Evolutionary conservation across 2,888 invertebrate genomes (phyloP), one percentile per base, ranked within the genome.

Genomic region (Hyposoter didymator): DNA sequence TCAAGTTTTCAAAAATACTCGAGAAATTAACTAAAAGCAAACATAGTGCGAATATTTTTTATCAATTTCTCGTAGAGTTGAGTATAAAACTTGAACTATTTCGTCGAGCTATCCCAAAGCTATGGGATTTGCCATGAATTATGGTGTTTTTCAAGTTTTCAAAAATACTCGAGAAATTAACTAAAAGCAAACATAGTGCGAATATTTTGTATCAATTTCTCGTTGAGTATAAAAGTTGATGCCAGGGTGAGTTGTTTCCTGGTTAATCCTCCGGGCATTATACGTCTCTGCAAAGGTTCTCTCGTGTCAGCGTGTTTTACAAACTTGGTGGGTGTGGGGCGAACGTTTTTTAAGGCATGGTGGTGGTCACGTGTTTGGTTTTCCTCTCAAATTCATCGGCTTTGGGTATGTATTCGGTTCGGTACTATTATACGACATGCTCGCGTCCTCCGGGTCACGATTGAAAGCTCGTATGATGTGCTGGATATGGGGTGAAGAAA

Each of bases 341-440:
- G 49, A 67, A 28, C 74, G 49, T 62, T 64, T 74, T 73, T 52
- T 19, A 12, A 45, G 66, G 66, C 28, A 72, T 59, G 78, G 55
- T 69, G 80, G 72, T 22, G 82, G 79, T 78, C 74, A 82, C 80
- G 84, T 85, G 87, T 87, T 90, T 88, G 89, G 76, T 87, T 89
- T 88, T 87, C 82, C 82, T 88, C 86, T 87, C 84, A 78, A 86
- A 85, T 87, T 88, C 84, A 87, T 87, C 88, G 84, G 88, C 88
- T 85, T 84, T 84, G 55, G 49, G 32, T 74, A 28, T 78, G 67
- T 39, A 10, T 35, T 35, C 43, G 62, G 78, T 74, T 81, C 39
- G 59, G 62, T 64, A 69, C 70, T 70, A 64, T 39, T 78, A 67
- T 28, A 78, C 78, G 43, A 39, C 59, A 69, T 74, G 45, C 74